phyloP scores from a whole-genome alignment of 2,888 invertebrate species.

The Anagyrus pseudococci region DNA sequence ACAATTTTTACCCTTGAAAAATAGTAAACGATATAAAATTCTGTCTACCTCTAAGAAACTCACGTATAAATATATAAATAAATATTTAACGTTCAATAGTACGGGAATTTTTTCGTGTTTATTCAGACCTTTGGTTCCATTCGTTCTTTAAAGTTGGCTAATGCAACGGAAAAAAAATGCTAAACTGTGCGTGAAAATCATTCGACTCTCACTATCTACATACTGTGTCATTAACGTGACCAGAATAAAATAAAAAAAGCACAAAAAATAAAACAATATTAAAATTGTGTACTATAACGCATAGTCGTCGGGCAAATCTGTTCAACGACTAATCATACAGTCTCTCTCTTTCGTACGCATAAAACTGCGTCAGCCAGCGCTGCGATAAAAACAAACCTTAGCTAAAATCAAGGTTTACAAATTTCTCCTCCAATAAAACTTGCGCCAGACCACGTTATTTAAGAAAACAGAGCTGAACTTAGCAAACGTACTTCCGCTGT shows the following conservation, averaged over 20 bases:
- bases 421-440: constrained; percentile 6
- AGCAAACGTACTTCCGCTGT: neutral
- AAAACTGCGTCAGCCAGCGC: constrained; percentile 35
- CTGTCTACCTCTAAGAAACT: constrained; percentile 20
- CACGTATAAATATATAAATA: constrained; percentile 34
- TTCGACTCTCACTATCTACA: constrained; percentile 14
- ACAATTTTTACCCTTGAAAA: constrained; percentile 13
- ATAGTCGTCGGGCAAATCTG: constrained; percentile 23
- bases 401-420: constrained; percentile 21
- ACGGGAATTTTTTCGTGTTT: neutral
- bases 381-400: constrained; percentile 18
- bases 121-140: constrained; percentile 29
- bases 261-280: constrained; percentile 4
- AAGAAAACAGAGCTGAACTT: constrained; percentile 32
- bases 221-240: neutral
- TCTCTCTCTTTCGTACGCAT: constrained; percentile 28
- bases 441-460: constrained; percentile 9
- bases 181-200: constrained; percentile 9
- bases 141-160: constrained; percentile 10
- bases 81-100: constrained; percentile 21
- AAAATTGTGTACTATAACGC: constrained; percentile 3
- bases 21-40: constrained; percentile 29
- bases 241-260: constrained; percentile 2
- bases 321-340: constrained; percentile 10
- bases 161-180: constrained; percentile 15